Conservation (phyloP, 2,888 invertebrate species). For the Dendrolimus pini region DNA sequence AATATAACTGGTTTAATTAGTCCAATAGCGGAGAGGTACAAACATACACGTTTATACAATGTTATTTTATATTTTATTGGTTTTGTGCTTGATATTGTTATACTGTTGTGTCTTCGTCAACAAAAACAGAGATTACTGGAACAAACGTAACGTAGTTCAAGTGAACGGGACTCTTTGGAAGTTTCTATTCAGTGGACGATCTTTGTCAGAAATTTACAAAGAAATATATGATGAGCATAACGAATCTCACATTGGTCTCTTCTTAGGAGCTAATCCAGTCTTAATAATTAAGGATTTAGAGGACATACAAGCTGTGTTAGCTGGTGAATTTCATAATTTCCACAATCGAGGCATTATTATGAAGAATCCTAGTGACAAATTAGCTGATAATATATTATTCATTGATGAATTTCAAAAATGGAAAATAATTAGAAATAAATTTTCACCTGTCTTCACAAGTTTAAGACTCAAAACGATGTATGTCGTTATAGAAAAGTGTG, state of each 20-base stretch:
- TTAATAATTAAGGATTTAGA: slow-evolving; percentile 40
- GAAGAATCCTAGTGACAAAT: slow-evolving; percentile 33
- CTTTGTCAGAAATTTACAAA: slow-evolving; percentile 39
- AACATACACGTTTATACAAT: slow-evolving; percentile 14
- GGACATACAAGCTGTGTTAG: slow-evolving; percentile 40
- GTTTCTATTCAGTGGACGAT: slow-evolving; percentile 33
- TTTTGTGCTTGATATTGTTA: slow-evolving; percentile 20
- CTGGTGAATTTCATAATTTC: slow-evolving; percentile 44
- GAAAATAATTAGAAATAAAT: slow-evolving; percentile 51
- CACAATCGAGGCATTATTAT: slow-evolving; percentile 33
- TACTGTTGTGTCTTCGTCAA: slow-evolving; percentile 6
- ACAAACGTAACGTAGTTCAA: slow-evolving; percentile 35
- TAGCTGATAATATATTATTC: slow-evolving; percentile 45
- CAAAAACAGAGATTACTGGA: slow-evolving; percentile 38
- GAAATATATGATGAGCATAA: slow-evolving; percentile 35
- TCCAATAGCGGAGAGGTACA: no score
- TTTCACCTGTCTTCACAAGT: slow-evolving; percentile 53
- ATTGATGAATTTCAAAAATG: slow-evolving; percentile 43
- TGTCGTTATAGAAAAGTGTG: slow-evolving; percentile 41
- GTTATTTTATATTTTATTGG: slow-evolving; percentile 17
- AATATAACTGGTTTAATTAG: no score
- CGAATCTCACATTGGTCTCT: slow-evolving; percentile 33
- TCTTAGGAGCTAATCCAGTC: slow-evolving; percentile 29
- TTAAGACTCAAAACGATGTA: slow-evolving; percentile 57
- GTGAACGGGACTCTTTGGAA: slow-evolving; percentile 25